Evolutionary conservation across 2,888 invertebrate species (phyloP), one percentile per base, ranked within the genome.

Genomic region (Hecatera dysodea): DNA sequence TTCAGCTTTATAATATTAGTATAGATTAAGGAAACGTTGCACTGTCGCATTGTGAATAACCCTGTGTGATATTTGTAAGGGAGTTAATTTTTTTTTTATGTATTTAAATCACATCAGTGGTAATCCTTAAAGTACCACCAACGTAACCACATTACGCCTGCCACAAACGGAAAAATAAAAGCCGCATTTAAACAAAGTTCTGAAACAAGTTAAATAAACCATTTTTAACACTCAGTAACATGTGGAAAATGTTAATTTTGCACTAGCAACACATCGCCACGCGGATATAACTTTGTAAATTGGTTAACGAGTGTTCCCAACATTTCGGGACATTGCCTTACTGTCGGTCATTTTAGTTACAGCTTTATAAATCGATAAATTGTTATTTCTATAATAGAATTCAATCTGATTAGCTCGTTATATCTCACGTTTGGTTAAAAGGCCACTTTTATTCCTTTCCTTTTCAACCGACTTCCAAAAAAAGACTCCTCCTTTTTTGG

Each of bases 171-270:
- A 50, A 55, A 61, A 67, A 67, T 24, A 62, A 42, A 69, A 66
- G 19, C n/a, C 12, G 29, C 15, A 42, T 17, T 55, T 33, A 27
- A 63, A 63, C 39, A 56, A 69, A 75, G 50, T 69, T 64, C 44
- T 46, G 33, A 29, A 57, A 63, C 60, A 63, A 50, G 27, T 55
- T 59, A 39, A 39, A 62, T 53, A 50, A 65, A 36, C 61, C 62
- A 55, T 62, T 77, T 74, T 60, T 65, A 65, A 57, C 42, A 59
- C 57, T 59, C 44, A 62, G 63, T 61, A 71, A 62, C 57, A 59
- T 74, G 69, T 72, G 72, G 56, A 46, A 52, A 65, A 73, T 53
- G 64, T 67, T 62, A 70, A 76, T 78, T 78, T 70, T 56, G 56
- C 52, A 72, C 66, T 67, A 56, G 78, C 69, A 75, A 72, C 72